phyloP scores from a whole-genome alignment of 1,140 invertebrate genomes.

The Drosophila kohkoa region DNA sequence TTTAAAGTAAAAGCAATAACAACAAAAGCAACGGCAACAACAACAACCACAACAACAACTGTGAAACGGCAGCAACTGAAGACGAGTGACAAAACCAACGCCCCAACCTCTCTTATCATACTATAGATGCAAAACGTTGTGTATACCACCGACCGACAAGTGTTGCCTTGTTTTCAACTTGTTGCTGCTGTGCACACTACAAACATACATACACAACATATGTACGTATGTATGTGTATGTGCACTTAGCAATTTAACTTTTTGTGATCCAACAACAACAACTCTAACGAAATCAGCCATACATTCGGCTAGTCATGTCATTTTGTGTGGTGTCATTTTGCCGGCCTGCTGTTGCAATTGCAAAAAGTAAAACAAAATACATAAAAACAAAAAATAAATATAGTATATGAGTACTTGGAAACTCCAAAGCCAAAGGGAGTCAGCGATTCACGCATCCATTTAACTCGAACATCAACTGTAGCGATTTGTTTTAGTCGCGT shows the following conservation, averaged over 20 bases:
- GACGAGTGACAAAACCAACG: constrained; percentile 71
- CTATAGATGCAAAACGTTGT: constrained; percentile 25
- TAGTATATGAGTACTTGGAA: constrained; percentile 35
- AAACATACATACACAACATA: too few relatives aligned
- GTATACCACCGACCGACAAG: constrained; percentile 2
- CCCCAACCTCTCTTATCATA: constrained; percentile 46
- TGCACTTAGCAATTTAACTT: constrained; percentile 43
- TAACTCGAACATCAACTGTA: constrained; percentile 20
- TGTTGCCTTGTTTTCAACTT: not conserved
- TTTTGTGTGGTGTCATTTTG: constrained; percentile 43
- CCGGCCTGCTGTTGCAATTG: constrained; percentile 63
- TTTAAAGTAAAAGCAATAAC: constrained; percentile 71
- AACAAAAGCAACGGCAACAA: constrained; percentile 13
- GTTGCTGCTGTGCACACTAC: constrained; percentile 1
- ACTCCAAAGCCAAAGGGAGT: constrained; percentile 31
- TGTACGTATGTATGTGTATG: not conserved
- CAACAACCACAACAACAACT: not conserved
- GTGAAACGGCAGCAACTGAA: constrained; percentile 13
- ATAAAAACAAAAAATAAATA: not conserved
- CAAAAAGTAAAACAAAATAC: constrained; percentile 48
- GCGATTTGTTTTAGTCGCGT: constrained; percentile 43
- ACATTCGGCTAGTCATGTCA: constrained; percentile 33
- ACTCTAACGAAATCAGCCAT: not conserved
- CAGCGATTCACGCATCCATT: constrained; percentile 31
- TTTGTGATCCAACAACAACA: constrained; percentile 24